Conservation (phyloP, 2,113 vertebrate genomes). For the Stomatorhinus ivindoensis region DNA sequence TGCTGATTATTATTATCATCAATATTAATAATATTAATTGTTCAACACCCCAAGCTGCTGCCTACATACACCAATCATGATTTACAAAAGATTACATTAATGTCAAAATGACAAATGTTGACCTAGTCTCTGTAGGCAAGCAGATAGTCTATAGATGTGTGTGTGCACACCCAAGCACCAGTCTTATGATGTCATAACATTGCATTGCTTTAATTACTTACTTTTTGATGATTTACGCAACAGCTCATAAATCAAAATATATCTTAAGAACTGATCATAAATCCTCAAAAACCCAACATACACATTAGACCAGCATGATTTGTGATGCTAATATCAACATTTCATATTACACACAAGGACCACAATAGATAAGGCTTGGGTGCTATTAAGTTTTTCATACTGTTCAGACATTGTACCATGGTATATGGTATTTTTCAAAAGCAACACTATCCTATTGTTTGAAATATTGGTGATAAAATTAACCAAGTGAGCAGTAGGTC, state of each 20-base stretch:
- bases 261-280: not conserved
- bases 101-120: not conserved
- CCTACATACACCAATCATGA: not conserved
- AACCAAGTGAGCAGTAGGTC: not conserved
- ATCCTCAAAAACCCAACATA: not conserved
- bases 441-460: not conserved
- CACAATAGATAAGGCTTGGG: not conserved
- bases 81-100: not conserved
- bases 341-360: not conserved
- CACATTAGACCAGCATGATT: not conserved
- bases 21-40: not conserved
- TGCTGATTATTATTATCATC: not conserved
- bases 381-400: not conserved
- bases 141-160: not conserved
- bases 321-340: not conserved
- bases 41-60: not conserved
- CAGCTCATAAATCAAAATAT: not conserved
- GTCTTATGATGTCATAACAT: not conserved
- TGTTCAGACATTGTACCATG: not conserved
- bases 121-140: not conserved
- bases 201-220: not conserved
- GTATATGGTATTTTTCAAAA: not conserved
- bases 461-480: not conserved
- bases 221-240: not conserved
- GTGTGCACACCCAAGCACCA: not conserved